phyloP scores from a whole-genome alignment of 1,140 invertebrate species.

The Drosophila tsacasi region DNA sequence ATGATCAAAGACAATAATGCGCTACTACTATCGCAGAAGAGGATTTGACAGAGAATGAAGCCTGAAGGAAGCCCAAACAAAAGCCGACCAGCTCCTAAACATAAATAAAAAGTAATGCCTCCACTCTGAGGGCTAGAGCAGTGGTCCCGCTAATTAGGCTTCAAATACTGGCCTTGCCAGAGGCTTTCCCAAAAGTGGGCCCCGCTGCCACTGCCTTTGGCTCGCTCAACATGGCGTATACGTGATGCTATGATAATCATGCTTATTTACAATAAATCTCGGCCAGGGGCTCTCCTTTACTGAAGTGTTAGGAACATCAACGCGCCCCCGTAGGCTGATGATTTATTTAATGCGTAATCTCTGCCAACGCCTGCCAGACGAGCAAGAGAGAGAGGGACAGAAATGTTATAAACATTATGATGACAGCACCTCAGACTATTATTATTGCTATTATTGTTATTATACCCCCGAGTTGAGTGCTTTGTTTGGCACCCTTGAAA shows the following conservation, averaged over 20 bases:
- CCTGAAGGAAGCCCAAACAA: background rate
- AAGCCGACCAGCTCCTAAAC: background rate
- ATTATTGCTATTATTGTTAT: conserved; percentile 60
- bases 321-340: conserved; percentile 61
- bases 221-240: conserved; percentile 64
- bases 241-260: conserved; percentile 81
- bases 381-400: conserved; percentile 13
- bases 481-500: conserved; percentile 59
- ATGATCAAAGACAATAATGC: conserved; percentile 26
- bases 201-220: background rate
- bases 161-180: conserved; percentile 26
- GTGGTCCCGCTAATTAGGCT: conserved; percentile 36
- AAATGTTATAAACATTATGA: conserved; percentile 77
- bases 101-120: conserved; percentile 14
- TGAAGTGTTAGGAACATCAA: conserved; percentile 73
- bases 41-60: background rate
- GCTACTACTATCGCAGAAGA: background rate
- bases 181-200: conserved; percentile 2
- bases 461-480: conserved; percentile 56
- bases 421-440: conserved; percentile 72
- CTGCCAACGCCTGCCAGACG: conserved; percentile 68
- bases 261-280: conserved; percentile 82
- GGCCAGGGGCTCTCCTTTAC: conserved; percentile 33
- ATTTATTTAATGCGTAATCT: conserved; percentile 83
- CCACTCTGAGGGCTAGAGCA: background rate